phyloP scores from a whole-genome alignment of 37 sponge, comb jelly and placozoan species.

The Dysidea cf. avara region DNA sequence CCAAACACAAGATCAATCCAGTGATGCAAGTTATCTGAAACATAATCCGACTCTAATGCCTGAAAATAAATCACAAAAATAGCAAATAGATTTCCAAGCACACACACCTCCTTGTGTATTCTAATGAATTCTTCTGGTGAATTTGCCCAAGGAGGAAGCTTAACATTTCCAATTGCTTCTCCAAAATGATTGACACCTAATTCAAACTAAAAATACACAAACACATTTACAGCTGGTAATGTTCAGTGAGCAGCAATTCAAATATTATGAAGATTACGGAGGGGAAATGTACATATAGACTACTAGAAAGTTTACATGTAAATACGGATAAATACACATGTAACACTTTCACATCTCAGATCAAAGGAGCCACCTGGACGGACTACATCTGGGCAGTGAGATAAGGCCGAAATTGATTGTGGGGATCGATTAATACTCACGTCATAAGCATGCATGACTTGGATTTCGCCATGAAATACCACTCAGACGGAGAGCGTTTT shows the following conservation, averaged over 20 bases:
- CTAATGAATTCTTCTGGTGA: conserved; percentile 64
- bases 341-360: too few species aligned
- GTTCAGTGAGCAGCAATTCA: too few species aligned
- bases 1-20: conserved; percentile 97
- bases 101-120: conserved; percentile 58
- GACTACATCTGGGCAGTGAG: too few species aligned
- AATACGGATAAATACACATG: too few species aligned
- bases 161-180: conserved; percentile 47
- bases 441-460: too few species aligned
- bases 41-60: conserved; percentile 93
- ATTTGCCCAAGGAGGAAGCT: conserved; percentile 87
- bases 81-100: conserved; percentile 1
- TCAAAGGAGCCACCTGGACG: too few species aligned
- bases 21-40: conserved; percentile 75
- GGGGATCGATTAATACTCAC: too few species aligned
- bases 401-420: too few species aligned
- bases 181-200: conserved; percentile 65
- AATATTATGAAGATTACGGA: not conserved
- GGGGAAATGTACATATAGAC: too few species aligned
- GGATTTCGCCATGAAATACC: too few species aligned
- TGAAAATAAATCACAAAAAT: conserved; percentile 14
- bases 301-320: too few species aligned
- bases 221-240: not conserved
- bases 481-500: too few species aligned
- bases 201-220: not conserved